Percentiles rank a stretch among this genome's conserved stretches.
phyloP scores from a whole-genome alignment of 2,113 vertebrate species.

The Turdus rufiventris region DNA sequence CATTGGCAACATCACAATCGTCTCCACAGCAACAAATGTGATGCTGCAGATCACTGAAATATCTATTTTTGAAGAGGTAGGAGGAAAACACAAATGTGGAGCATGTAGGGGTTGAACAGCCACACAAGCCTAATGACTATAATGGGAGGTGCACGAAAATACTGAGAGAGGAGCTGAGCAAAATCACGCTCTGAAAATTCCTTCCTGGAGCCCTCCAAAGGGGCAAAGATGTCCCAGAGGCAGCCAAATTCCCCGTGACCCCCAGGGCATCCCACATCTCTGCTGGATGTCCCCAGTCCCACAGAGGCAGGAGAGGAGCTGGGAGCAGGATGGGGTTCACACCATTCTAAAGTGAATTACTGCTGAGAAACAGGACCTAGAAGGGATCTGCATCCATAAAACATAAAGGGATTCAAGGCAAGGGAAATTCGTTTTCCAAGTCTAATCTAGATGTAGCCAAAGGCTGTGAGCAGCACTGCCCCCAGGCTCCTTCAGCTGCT shows the following conservation, averaged over 20 bases:
- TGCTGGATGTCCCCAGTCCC: not conserved
- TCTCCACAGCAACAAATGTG: slow-evolving; percentile 57
- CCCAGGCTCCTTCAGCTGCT: not conserved
- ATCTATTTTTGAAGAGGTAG: slow-evolving; percentile 57
- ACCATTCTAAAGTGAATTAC: not conserved
- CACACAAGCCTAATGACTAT: slow-evolving; percentile 30
- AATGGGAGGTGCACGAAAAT: slow-evolving; percentile 32
- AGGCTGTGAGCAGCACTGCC: not conserved
- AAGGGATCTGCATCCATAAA: not conserved
- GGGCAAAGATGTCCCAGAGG: not conserved
- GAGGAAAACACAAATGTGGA: slow-evolving; percentile 53
- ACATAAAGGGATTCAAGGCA: not conserved
- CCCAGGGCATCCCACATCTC: not conserved
- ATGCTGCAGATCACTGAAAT: slow-evolving; percentile 17
- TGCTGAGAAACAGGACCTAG: not conserved
- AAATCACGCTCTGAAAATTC: not conserved
- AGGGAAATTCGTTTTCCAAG: not conserved
- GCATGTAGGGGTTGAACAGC: slow-evolving; percentile 30
- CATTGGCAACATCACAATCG: slow-evolving; percentile 45
- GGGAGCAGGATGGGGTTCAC: not conserved
- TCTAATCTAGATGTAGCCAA: not conserved
- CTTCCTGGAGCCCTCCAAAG: not conserved
- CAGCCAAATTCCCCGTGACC: not conserved
- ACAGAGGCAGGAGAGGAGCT: not conserved
- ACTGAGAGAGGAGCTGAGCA: not conserved